A percentile compares a stretch with the other conserved stretches of the same genome.
Conservation (phyloP, 2,888 invertebrate genomes). For the Callyntrura guangdongensis region DNA sequence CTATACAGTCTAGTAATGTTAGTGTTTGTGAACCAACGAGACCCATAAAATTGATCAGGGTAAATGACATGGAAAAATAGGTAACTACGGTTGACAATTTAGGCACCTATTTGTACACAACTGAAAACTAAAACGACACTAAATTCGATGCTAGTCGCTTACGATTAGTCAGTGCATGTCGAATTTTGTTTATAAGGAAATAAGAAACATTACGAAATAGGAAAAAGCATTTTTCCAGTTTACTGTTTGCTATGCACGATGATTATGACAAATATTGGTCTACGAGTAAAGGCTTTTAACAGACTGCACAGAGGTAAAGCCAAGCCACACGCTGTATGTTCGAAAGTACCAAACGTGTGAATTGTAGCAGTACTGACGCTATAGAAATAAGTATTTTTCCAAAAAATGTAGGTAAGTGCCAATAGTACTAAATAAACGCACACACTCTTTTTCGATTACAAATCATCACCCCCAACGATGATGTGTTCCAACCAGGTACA, state of each 20-base stretch:
- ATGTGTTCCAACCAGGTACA: not conserved
- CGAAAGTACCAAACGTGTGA: too few relatives aligned
- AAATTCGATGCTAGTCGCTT: not conserved
- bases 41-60: constrained; percentile 56
- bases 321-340: not conserved
- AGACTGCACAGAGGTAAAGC: not conserved
- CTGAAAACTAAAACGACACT: not conserved
- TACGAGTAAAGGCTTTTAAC: not conserved
- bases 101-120: not conserved
- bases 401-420: too few relatives aligned
- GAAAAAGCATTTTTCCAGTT: constrained; percentile 30
- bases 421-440: too few relatives aligned
- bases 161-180: too few relatives aligned
- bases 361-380: not conserved
- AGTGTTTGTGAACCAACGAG: not conserved
- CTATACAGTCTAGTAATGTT: not conserved
- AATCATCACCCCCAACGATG: too few relatives aligned
- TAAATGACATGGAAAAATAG: constrained; percentile 64
- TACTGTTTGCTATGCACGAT: not conserved
- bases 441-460: not conserved
- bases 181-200: not conserved
- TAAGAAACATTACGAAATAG: constrained; percentile 5
- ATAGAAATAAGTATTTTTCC: not conserved
- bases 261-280: constrained; percentile 15
- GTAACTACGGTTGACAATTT: not conserved